phyloP scores from a whole-genome alignment of 2,797 vertebrate genomes.

The Sebastolobus altivelis region DNA sequence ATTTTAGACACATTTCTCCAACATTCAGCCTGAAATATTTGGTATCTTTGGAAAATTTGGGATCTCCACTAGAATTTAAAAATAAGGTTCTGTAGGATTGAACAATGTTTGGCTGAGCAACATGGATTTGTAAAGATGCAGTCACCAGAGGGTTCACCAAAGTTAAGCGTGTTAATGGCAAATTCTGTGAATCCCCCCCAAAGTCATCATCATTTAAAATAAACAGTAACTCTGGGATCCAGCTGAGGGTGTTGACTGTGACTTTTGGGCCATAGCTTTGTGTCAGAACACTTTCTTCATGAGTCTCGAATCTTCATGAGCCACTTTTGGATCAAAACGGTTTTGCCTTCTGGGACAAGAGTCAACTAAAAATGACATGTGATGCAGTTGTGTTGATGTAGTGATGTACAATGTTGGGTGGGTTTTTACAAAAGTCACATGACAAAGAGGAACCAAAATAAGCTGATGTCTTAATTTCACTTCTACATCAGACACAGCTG shows the following conservation, averaged over 20 bases:
- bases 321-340: too few relatives aligned
- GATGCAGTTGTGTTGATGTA: background rate
- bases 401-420: background rate
- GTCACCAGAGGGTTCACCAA: background rate
- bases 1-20: background rate
- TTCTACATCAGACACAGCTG: background rate
- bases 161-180: too few relatives aligned
- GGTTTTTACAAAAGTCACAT: background rate
- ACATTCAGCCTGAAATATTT: background rate
- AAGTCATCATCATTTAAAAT: background rate
- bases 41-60: background rate
- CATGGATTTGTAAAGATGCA: background rate
- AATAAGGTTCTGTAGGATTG: background rate
- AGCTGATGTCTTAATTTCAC: background rate
- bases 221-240: background rate
- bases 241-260: background rate
- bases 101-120: background rate
- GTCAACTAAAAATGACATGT: background rate
- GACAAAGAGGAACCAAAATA: constrained; percentile 5
- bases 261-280: background rate
- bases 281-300: too few relatives aligned
- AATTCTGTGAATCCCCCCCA: background rate
- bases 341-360: too few relatives aligned
- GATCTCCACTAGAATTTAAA: background rate
- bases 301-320: too few relatives aligned